phyloP scores from a whole-genome alignment of 2,113 vertebrate genomes.

The Oxyruncus cristatus region DNA sequence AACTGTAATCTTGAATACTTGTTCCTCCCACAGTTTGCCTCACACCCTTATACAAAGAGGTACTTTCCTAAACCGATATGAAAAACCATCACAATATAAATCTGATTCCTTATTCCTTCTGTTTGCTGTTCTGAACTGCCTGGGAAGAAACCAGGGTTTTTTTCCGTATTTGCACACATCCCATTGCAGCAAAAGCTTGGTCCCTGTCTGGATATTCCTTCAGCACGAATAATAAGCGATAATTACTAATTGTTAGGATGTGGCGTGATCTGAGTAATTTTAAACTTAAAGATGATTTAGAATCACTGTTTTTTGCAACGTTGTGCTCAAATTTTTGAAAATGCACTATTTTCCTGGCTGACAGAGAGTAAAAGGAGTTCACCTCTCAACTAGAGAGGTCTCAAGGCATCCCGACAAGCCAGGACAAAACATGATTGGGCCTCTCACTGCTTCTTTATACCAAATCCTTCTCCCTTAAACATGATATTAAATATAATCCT shows the following conservation, averaged over 20 bases:
- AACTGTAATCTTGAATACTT: neutral
- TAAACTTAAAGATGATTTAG: neutral
- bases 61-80: neutral
- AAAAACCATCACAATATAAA: neutral
- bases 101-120: neutral
- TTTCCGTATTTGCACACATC: neutral
- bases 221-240: neutral
- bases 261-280: neutral
- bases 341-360: neutral
- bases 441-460: neutral
- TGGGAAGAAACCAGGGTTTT: neutral
- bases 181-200: neutral
- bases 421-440: neutral
- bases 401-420: neutral
- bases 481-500: neutral
- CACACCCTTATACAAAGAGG: neutral
- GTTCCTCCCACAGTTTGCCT: neutral
- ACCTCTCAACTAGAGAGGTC: neutral
- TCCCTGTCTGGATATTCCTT: neutral
- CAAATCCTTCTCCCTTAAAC: neutral
- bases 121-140: neutral
- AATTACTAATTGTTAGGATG: neutral
- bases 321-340: neutral
- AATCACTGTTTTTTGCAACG: neutral
- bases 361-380: neutral